These are phyloP conservation scores for Epinephelus coioides DNA, from an alignment of 2,797 vertebrate species.

Conservation along the genomic window DNA sequence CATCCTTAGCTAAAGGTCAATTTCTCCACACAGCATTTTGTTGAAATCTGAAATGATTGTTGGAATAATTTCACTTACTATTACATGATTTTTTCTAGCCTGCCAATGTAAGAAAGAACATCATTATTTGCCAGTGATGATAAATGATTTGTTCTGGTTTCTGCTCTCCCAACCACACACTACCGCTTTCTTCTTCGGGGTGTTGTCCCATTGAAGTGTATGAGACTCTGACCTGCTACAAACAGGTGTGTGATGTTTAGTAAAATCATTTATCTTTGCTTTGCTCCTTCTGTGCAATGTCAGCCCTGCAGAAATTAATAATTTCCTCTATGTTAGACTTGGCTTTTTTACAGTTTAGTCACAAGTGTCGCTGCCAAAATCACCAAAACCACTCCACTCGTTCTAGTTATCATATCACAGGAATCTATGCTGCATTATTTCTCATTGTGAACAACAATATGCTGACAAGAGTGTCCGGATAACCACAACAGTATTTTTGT, in stretches of 20 bases:
- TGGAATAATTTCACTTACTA: constrained; percentile 8
- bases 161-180: neutral
- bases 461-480: neutral
- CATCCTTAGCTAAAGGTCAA: neutral
- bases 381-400: constrained; percentile 21
- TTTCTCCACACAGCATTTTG: neutral
- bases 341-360: constrained; percentile 18
- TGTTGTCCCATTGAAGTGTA: constrained; percentile 4
- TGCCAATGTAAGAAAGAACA: neutral
- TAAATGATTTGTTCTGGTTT: neutral
- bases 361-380: constrained; percentile 45
- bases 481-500: neutral
- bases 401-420: constrained; percentile 14
- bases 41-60: neutral
- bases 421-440: constrained; percentile 6
- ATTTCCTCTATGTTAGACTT: constrained; percentile 18
- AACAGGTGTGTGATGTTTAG: neutral
- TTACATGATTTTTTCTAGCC: neutral
- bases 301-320: constrained; percentile 16
- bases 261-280: neutral
- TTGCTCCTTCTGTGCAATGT: neutral
- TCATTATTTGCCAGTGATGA: neutral
- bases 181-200: neutral
- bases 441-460: neutral
- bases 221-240: neutral